Evolutionary conservation across 2,888 invertebrate genomes (phyloP).

Genomic region (Ernsta delagoae): DNA sequence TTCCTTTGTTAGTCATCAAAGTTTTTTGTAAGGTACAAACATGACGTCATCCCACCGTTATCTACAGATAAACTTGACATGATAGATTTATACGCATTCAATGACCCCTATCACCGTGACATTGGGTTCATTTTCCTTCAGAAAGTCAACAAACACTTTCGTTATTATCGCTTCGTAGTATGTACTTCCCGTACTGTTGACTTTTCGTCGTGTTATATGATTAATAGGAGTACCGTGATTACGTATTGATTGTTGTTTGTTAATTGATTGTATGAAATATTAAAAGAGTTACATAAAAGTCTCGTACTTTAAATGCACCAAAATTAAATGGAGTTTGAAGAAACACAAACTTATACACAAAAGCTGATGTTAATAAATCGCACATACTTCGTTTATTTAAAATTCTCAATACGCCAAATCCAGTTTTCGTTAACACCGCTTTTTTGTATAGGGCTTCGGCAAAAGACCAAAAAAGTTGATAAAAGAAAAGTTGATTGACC

Average conservation of each 20-base stretch:
- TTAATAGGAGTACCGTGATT: constrained; percentile 5
- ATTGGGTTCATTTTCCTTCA: constrained; percentile 1
- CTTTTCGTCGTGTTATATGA: constrained; percentile 10
- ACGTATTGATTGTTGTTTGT: background rate
- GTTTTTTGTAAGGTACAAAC: constrained; percentile 25
- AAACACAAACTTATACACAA: no score
- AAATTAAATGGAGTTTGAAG: background rate
- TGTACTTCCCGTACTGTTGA: background rate
- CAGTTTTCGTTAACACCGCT: no score
- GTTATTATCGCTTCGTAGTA: background rate
- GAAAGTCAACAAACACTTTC: background rate
- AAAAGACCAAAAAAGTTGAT: no score
- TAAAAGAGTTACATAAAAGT: background rate
- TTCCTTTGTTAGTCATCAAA: constrained; percentile 16
- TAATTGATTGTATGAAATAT: constrained; percentile 2
- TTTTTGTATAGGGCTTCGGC: no score
- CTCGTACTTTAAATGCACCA: no score
- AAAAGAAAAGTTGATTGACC: no score
- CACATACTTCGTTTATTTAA: no score
- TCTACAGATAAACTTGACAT: constrained; percentile 41
- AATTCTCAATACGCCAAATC: no score
- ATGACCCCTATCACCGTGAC: constrained; percentile 2
- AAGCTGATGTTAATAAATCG: no score
- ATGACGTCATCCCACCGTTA: constrained; percentile 44
- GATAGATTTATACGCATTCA: constrained; percentile 11